Percentiles rank a stretch among this genome's conserved stretches.
phyloP scores from a whole-genome alignment of 23 tunicate species.

The Oikopleura dioica region DNA sequence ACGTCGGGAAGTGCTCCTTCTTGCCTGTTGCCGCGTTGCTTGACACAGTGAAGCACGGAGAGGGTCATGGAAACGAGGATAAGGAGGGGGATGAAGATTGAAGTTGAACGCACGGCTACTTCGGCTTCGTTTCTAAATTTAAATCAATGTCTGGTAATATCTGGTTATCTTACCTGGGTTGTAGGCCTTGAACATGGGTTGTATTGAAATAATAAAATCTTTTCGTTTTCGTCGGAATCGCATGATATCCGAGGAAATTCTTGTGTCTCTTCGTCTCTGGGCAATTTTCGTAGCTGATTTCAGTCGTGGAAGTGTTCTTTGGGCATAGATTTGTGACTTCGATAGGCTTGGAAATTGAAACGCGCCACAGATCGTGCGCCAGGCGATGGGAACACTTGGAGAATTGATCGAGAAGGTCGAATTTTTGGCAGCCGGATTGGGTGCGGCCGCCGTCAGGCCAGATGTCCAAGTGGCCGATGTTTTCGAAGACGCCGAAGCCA shows the following conservation, averaged over 20 bases:
- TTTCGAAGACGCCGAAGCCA: slow-evolving; percentile 43
- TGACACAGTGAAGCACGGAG: no score
- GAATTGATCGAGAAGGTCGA: neutral
- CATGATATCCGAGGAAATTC: neutral
- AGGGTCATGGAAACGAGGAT: no score
- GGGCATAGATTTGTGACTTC: neutral
- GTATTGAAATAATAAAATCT: no score
- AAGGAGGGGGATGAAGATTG: neutral
- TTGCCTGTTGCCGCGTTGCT: no score
- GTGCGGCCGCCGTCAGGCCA: slow-evolving; percentile 74
- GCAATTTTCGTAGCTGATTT: neutral
- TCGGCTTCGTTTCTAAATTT: neutral
- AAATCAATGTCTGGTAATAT: no score
- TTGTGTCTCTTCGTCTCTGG: neutral
- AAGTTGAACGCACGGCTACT: neutral
- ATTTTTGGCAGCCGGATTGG: slow-evolving; percentile 61
- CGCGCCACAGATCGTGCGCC: neutral
- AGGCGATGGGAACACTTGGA: no score
- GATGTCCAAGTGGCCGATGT: slow-evolving; percentile 61
- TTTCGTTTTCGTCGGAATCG: no score
- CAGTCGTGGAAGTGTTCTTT: neutral
- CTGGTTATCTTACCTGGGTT: no score
- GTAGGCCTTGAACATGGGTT: no score
- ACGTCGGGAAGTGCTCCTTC: no score
- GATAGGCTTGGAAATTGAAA: neutral